phyloP scores from a whole-genome alignment of 2,888 invertebrate species.

The Eupithecia insigniata region DNA sequence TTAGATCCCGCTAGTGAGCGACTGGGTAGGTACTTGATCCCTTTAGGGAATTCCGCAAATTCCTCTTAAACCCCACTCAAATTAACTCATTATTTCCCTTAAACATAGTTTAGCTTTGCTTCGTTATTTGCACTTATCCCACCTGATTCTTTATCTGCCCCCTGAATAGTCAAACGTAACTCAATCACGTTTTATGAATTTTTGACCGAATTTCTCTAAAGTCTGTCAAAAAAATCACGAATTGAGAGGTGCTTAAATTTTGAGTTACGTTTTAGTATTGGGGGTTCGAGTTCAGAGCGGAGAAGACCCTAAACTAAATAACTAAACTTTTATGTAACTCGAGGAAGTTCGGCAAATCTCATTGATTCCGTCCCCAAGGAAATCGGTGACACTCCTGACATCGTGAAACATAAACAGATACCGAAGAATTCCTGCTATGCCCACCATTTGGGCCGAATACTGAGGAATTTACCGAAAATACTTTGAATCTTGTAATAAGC shows the following conservation, averaged over 20 bases:
- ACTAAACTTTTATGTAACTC: slow-evolving; percentile 50
- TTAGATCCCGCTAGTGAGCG: slow-evolving; percentile 57
- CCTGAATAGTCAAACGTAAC: too few relatives aligned
- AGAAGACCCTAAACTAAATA: not conserved
- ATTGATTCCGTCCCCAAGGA: slow-evolving; percentile 49
- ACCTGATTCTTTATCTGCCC: slow-evolving; percentile 5
- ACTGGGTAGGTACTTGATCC: slow-evolving; percentile 60
- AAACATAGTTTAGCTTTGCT: slow-evolving; percentile 53
- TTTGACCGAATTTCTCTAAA: too few relatives aligned
- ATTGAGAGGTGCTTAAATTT: too few relatives aligned
- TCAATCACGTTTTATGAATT: too few relatives aligned
- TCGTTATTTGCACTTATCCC: slow-evolving; percentile 28
- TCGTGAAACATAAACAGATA: slow-evolving; percentile 47
- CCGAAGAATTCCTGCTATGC: slow-evolving; percentile 46
- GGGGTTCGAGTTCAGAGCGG: not conserved
- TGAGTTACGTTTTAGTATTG: too few relatives aligned
- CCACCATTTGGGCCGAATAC: slow-evolving; percentile 26
- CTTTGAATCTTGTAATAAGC: slow-evolving; percentile 23
- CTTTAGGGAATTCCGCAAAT: slow-evolving; percentile 59
- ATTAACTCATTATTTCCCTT: slow-evolving; percentile 66
- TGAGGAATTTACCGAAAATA: slow-evolving; percentile 19
- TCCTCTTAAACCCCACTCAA: slow-evolving; percentile 60
- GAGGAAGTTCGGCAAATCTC: slow-evolving; percentile 55
- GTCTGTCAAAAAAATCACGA: too few relatives aligned
- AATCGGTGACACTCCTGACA: slow-evolving; percentile 52